phyloP scores from a whole-genome alignment of 1,140 invertebrate genomes.

The Caerostris extrusa region DNA sequence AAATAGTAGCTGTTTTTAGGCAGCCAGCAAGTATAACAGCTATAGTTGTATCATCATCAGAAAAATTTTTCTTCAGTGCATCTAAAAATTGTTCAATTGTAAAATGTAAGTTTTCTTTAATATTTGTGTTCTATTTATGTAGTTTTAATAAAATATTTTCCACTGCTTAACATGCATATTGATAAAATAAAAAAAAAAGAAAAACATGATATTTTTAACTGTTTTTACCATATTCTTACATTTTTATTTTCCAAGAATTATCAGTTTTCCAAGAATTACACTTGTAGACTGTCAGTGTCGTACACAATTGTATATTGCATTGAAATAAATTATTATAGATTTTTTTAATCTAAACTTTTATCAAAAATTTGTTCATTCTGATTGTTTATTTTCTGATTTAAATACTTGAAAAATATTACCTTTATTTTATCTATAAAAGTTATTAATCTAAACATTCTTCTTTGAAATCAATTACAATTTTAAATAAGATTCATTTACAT shows the following conservation, averaged over 20 bases:
- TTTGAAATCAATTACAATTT: not conserved
- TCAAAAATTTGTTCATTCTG: not conserved
- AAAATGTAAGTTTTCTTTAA: conserved; percentile 87
- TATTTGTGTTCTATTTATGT: not conserved
- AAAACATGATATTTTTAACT: no score
- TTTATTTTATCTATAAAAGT: not conserved
- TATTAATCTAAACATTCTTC: not conserved
- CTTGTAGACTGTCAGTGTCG: not conserved
- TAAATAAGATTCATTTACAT: conserved; percentile 42
- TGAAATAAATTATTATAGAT: not conserved
- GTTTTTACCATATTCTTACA: no score
- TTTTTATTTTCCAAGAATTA: no score
- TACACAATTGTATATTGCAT: conserved; percentile 16
- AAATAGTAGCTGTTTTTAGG: conserved; percentile 75
- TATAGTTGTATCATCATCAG: conserved; percentile 89
- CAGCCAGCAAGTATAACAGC: conserved; percentile 92
- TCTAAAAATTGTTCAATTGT: conserved; percentile 94
- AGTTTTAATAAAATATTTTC: not conserved
- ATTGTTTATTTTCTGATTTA: not conserved
- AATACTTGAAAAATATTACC: not conserved
- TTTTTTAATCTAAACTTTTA: not conserved
- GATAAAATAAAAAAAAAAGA: no score
- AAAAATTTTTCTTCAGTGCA: conserved; percentile 89
- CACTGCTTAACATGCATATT: no score
- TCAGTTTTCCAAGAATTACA: no score